These are phyloP conservation scores for Eupithecia dodoneata DNA, from an alignment of 2,888 invertebrate species.

Conservation along the genomic window DNA sequence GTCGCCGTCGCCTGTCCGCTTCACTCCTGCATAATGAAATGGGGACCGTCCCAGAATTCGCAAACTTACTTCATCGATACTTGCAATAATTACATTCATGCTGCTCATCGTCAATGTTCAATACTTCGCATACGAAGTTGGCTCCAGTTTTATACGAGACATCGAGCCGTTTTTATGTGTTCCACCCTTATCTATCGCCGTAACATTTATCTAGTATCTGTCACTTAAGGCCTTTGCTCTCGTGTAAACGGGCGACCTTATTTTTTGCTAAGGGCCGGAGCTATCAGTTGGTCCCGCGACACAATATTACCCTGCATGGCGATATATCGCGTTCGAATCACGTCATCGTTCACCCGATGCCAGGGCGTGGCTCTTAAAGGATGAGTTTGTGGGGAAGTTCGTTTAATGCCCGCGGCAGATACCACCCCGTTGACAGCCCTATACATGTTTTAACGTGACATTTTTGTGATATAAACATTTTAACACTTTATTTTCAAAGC, in stretches of 20 bases:
- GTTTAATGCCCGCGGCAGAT: conserved; percentile 61
- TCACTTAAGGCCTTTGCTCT: conserved; percentile 81
- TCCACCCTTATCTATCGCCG: conserved; percentile 74
- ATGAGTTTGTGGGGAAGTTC: conserved; percentile 63
- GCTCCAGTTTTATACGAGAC: conserved; percentile 59
- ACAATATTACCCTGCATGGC: conserved; percentile 78
- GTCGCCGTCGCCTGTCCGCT: conserved; percentile 66
- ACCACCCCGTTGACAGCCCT: conserved; percentile 51
- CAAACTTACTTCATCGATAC: conserved; percentile 67
- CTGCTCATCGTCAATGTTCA: conserved; percentile 53
- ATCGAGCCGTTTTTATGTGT: conserved; percentile 64
- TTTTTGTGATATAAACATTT: conserved; percentile 42
- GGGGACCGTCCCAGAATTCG: conserved; percentile 68
- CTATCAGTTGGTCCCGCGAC: conserved; percentile 76
- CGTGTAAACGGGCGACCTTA: conserved; percentile 81
- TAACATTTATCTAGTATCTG: conserved; percentile 83
- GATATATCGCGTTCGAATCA: conserved; percentile 78
- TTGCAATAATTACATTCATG: conserved; percentile 71
- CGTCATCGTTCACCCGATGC: conserved; percentile 74
- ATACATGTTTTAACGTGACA: conserved; percentile 43
- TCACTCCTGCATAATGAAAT: conserved; percentile 79
- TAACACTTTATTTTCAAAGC: conserved; percentile 31
- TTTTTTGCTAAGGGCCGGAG: conserved; percentile 79
- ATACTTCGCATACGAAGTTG: conserved; percentile 49
- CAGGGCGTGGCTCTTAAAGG: conserved; percentile 66